phyloP scores from a whole-genome alignment of 2,113 vertebrate species.

The Lamprologus tigripictilis region DNA sequence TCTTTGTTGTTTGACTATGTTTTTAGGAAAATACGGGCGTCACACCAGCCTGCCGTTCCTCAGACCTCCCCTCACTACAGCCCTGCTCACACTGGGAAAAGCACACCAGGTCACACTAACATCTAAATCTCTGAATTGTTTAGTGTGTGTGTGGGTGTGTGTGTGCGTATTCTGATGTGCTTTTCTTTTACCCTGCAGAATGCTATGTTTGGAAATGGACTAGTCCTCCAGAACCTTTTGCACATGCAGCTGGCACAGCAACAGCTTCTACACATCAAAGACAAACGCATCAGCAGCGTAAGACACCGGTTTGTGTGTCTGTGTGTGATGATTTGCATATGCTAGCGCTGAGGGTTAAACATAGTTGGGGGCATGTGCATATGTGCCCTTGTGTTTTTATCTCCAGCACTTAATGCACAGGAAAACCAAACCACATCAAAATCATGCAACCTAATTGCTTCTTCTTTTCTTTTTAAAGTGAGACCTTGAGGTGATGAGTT shows the following conservation, averaged over 20 bases:
- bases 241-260: conserved; percentile 84
- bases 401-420: neutral
- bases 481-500: neutral
- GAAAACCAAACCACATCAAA: neutral
- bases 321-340: neutral
- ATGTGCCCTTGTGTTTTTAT: neutral
- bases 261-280: conserved; percentile 86
- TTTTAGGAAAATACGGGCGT: conserved; percentile 78
- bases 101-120: conserved; percentile 80
- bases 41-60: conserved; percentile 80
- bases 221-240: conserved; percentile 85
- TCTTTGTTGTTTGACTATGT: neutral
- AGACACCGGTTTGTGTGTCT: conserved; percentile 47
- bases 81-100: conserved; percentile 86
- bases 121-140: neutral
- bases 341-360: neutral
- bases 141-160: neutral
- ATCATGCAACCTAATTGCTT: neutral
- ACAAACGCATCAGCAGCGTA: conserved; percentile 81
- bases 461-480: neutral
- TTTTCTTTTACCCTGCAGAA: conserved; percentile 61
- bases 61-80: conserved; percentile 78
- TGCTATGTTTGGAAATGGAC: conserved; percentile 76
- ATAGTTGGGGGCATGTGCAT: neutral
- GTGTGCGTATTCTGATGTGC: neutral